Percentiles rank a stretch among this genome's conserved stretches.
Evolutionary conservation across 2,113 vertebrate species (phyloP).

Genomic region (Pionites leucogaster): DNA sequence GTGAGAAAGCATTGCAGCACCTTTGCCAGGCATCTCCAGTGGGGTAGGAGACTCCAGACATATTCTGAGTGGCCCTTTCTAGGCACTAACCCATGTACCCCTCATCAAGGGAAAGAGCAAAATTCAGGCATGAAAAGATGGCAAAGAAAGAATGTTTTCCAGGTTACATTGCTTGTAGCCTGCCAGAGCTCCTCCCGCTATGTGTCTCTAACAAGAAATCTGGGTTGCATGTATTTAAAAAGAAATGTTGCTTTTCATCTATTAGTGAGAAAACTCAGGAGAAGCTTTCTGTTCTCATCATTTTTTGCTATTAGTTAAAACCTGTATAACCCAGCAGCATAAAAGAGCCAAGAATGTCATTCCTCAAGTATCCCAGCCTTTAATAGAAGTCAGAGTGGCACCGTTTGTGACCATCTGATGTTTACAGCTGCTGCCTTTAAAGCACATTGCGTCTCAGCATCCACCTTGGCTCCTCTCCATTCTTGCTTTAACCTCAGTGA

Average conservation of each 20-base stretch:
- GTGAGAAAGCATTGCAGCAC: fast-evolving
- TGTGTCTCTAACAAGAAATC: not conserved
- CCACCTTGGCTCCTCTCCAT: conserved; percentile 15
- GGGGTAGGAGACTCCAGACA: not conserved
- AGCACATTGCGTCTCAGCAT: not conserved
- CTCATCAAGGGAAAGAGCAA: not conserved
- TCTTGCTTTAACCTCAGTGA: conserved; percentile 3
- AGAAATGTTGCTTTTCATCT: not conserved
- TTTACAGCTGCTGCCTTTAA: not conserved
- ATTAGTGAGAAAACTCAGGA: not conserved
- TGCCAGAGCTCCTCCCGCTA: not conserved
- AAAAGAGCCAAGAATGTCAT: not conserved
- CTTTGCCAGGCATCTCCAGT: not conserved
- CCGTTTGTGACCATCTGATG: not conserved
- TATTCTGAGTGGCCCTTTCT: not conserved
- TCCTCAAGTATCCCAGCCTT: not conserved
- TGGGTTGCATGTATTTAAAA: not conserved
- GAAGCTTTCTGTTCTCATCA: not conserved
- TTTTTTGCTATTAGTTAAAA: conserved; percentile 42
- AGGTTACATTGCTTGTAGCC: not conserved
- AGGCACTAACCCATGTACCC: not conserved
- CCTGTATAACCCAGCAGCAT: not conserved
- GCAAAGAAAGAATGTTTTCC: not conserved
- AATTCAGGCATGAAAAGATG: not conserved
- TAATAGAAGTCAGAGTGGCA: not conserved